Base-by-base conservation (phyloP, 2,797 vertebrate species). In the Crenichthys baileyi region DNA sequence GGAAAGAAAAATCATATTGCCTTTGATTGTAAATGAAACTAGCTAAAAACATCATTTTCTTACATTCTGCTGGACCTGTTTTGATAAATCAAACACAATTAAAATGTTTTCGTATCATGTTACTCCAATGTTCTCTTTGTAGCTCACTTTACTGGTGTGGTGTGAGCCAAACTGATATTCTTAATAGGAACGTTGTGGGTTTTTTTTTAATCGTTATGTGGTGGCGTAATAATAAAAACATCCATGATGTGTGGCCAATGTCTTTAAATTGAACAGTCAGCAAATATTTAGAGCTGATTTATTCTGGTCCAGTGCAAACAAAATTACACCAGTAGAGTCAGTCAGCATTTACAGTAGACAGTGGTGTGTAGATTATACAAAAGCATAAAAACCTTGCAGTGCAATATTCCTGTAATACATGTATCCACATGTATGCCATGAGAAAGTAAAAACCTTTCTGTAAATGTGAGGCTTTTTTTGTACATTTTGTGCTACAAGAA, bases 231-330 rank as follows among this genome's bases (percentile, higher is more conserved):
- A 53, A 5, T 41, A 18, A 50, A n/a, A 63, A 55, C 36, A 65
- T 13, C 50, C 31, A 78, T 73, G 12, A 3, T 76, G 31, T 73
- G 48, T 74, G 31, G 20, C 70, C 71, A 76, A 73, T 58, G 68
- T 36, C 7, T 36, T 63, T 18, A 63, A 31, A 61, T 31, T 20
- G 31, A 63, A 63, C 31, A 2, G 20, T 36, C 31, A 20, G 31
- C 26, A 31, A 31, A 36, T 18, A 2, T 1, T 46, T 46, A 46
- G 44, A 46, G 44, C 44, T 11, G 7, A 46, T 83, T 72, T 79
- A 78, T 83, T 81, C 1, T 29, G 81, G 50, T 36, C 16, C 46
- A 76, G 29, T 44, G 63, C 72, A 80, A 76, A 71, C 24, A 63
- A 71, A 46, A 73, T 76, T 65, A 70, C n/a, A 72, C 13, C 24